Conservation (phyloP, 2,113 vertebrate species). For the Seriola rivoliana region DNA sequence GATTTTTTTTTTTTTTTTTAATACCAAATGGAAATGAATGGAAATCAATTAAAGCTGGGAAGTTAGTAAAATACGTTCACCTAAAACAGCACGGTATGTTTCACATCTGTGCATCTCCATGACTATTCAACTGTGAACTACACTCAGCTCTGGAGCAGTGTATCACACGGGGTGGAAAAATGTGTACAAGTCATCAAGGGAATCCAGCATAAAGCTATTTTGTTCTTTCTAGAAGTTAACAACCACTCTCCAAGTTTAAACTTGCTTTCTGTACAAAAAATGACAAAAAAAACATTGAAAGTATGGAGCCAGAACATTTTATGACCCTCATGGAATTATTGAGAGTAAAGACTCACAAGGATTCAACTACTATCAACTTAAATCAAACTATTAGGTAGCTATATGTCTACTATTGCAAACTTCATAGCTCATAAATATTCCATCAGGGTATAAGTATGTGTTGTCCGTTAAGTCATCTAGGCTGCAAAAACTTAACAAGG, state of each 20-base stretch:
- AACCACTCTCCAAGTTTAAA: not conserved
- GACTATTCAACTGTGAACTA: not conserved
- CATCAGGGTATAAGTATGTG: too few species aligned
- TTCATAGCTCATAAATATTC: too few species aligned
- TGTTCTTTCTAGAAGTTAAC: not conserved
- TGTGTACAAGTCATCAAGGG: conserved; percentile 8
- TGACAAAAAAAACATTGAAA: not conserved
- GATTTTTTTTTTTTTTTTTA: conserved; percentile 42
- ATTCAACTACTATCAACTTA: not conserved
- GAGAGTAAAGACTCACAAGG: not conserved
- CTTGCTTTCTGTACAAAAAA: not conserved
- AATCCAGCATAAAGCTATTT: not conserved
- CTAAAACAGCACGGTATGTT: not conserved
- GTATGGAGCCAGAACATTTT: not conserved
- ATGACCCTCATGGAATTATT: not conserved
- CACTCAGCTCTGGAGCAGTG: not conserved
- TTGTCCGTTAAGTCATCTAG: not conserved
- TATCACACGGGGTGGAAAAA: conserved; percentile 3
- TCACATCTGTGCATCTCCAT: conserved; percentile 9
- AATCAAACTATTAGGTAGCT: not conserved
- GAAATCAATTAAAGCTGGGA: conserved; percentile 36
- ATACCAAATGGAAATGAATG: conserved; percentile 31
- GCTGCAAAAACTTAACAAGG: not conserved
- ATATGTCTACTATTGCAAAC: not conserved
- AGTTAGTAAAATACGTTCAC: conserved; percentile 1